A percentile compares a stretch with the other conserved stretches of the same genome.
Conservation (phyloP, 2,113 vertebrate species). For the Siniperca chuatsi region DNA sequence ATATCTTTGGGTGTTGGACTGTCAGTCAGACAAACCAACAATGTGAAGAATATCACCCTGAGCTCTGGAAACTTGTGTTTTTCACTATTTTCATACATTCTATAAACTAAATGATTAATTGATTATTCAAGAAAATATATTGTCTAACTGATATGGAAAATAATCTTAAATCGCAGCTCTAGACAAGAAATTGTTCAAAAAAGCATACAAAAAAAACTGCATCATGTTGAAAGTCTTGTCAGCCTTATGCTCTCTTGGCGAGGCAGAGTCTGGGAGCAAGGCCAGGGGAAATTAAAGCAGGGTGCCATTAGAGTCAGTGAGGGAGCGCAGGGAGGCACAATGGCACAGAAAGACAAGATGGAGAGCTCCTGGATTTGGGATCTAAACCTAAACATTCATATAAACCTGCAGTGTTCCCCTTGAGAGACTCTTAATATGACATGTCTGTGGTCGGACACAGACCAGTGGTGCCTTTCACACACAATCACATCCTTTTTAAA, state of each 20-base stretch:
- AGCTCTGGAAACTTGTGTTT: background rate
- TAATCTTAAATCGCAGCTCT: background rate
- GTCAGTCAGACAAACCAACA: background rate
- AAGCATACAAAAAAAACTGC: background rate
- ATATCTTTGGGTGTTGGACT: no score
- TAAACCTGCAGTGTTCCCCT: conserved; percentile 16
- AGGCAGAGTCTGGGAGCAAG: conserved; percentile 43
- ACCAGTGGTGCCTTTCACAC: conserved; percentile 11
- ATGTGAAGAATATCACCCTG: background rate
- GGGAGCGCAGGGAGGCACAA: background rate
- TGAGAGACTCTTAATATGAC: conserved; percentile 30
- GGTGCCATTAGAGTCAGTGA: conserved; percentile 44
- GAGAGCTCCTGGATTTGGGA: background rate
- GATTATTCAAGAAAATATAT: no score
- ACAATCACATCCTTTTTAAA: conserved; percentile 6
- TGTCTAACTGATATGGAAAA: background rate
- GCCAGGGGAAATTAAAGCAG: conserved; percentile 61
- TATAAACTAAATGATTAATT: no score
- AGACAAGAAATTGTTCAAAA: background rate
- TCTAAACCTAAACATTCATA: background rate
- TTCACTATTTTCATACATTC: no score
- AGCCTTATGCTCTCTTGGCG: conserved; percentile 17
- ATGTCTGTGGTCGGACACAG: conserved; percentile 17
- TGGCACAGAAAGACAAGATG: conserved; percentile 9
- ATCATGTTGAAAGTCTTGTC: background rate